These are phyloP conservation scores for Drosophila virilis DNA, from an alignment of 1,140 invertebrate genomes.

Conservation along the genomic window DNA sequence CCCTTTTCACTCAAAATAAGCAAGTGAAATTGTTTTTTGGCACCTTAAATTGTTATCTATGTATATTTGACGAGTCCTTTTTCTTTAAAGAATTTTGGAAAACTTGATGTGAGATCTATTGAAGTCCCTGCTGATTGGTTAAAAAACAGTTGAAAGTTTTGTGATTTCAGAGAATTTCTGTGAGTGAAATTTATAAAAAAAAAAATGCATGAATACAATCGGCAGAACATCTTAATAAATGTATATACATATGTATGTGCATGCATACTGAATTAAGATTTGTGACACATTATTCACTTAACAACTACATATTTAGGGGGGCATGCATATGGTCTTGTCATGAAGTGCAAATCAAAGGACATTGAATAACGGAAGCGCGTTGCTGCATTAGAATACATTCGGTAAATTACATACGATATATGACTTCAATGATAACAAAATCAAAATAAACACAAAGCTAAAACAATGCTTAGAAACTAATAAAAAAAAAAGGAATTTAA, in stretches of 20 bases:
- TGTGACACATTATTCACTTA: slow-evolving; percentile 21
- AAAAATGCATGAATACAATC: too few relatives aligned
- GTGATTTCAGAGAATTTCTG: not conserved
- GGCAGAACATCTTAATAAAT: slow-evolving; percentile 7
- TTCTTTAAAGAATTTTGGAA: too few relatives aligned
- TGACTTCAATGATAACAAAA: slow-evolving; percentile 42
- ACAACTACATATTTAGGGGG: not conserved
- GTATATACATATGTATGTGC: slow-evolving; percentile 3
- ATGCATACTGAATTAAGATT: slow-evolving; percentile 15
- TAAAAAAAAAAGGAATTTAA: slow-evolving; percentile 17
- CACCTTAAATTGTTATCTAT: not conserved
- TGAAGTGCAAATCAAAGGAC: slow-evolving; percentile 30
- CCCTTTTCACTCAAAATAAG: not conserved
- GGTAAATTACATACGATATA: slow-evolving; percentile 29
- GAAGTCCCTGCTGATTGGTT: too few relatives aligned
- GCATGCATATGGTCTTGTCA: slow-evolving; percentile 31
- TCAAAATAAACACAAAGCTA: slow-evolving; percentile 15
- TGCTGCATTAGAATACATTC: slow-evolving; percentile 45
- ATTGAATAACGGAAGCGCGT: slow-evolving; percentile 38
- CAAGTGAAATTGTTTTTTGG: not conserved
- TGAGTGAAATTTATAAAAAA: not conserved
- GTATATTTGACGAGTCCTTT: too few relatives aligned
- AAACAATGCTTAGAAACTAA: slow-evolving; percentile 42
- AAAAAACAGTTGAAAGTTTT: not conserved
- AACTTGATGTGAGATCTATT: too few relatives aligned